Conservation (phyloP, 2,797 vertebrate species). For the Cetoscarus ocellatus region DNA sequence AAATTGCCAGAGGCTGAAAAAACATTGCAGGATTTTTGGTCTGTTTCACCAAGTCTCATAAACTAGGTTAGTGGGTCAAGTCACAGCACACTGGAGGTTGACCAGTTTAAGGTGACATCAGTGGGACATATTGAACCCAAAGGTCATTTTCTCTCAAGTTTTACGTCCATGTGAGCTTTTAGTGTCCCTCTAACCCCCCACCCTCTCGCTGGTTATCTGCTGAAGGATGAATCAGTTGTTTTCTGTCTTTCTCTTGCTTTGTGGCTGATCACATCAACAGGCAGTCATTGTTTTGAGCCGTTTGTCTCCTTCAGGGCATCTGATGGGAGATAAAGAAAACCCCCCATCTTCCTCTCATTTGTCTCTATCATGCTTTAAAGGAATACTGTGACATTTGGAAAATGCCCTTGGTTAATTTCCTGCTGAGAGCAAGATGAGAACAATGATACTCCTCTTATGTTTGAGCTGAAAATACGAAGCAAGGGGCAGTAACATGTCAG, state of each 20-base stretch:
- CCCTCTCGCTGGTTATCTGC: constrained; percentile 37
- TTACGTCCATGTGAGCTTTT: constrained; percentile 4
- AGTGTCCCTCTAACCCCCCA: not conserved
- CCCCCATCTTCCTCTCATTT: constrained; percentile 48
- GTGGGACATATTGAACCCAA: constrained; percentile 17
- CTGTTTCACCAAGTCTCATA: constrained; percentile 1
- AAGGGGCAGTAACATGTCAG: not conserved
- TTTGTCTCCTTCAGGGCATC: constrained; percentile 61
- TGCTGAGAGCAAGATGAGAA: constrained; percentile 7
- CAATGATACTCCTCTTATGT: not conserved
- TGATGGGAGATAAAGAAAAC: constrained; percentile 43
- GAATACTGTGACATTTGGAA: constrained; percentile 16
- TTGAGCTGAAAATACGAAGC: not conserved
- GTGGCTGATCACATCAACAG: constrained; percentile 70
- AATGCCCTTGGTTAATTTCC: not conserved
- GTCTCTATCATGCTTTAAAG: constrained; percentile 50
- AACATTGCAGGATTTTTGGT: too few relatives aligned
- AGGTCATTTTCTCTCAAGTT: too few relatives aligned
- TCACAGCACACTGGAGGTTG: constrained; percentile 31
- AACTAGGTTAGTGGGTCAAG: constrained; percentile 50
- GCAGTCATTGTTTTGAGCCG: constrained; percentile 72
- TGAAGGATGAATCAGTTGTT: constrained; percentile 43
- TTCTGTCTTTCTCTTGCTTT: constrained; percentile 56
- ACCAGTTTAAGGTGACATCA: constrained; percentile 6
- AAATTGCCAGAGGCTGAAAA: too few relatives aligned